Evolutionary conservation across 23 tunicate genomes (phyloP).

Genomic region (Halocynthia roretzi): DNA sequence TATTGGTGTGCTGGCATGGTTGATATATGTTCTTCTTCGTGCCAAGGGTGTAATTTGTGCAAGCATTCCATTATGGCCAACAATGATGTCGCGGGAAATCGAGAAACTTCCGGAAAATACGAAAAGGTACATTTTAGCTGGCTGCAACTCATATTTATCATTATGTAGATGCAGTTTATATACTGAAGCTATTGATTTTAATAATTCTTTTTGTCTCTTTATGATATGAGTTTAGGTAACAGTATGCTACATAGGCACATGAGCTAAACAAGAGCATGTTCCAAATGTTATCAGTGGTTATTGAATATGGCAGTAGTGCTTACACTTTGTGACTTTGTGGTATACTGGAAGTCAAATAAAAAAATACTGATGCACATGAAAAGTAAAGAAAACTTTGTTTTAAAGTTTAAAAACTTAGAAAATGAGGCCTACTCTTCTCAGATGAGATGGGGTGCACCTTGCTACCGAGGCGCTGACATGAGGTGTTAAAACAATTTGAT

Average conservation of each 20-base stretch:
- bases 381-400: too few species aligned
- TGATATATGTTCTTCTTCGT: conserved; percentile 42
- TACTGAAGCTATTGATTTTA: background rate
- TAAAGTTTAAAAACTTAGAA: too few species aligned
- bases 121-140: background rate
- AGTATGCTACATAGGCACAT: background rate
- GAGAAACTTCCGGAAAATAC: conserved; percentile 19
- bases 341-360: too few species aligned
- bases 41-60: conserved; percentile 27
- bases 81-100: conserved; percentile 31
- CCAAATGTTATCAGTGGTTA: background rate
- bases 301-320: background rate
- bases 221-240: too few species aligned
- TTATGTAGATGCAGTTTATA: background rate
- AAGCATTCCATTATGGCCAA: conserved; percentile 47
- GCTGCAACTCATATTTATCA: background rate
- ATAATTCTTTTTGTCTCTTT: background rate
- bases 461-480: too few species aligned
- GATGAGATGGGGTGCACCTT: too few species aligned
- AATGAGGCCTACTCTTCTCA: too few species aligned
- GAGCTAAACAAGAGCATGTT: too few species aligned
- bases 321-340: too few species aligned
- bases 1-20: conserved; percentile 31
- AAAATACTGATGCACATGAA: too few species aligned
- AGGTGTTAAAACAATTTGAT: too few species aligned